Evolutionary conservation across 2,113 vertebrate species (phyloP), one percentile per base, ranked within the genome.

Genomic region (Nyctereutes procyonoides): DNA sequence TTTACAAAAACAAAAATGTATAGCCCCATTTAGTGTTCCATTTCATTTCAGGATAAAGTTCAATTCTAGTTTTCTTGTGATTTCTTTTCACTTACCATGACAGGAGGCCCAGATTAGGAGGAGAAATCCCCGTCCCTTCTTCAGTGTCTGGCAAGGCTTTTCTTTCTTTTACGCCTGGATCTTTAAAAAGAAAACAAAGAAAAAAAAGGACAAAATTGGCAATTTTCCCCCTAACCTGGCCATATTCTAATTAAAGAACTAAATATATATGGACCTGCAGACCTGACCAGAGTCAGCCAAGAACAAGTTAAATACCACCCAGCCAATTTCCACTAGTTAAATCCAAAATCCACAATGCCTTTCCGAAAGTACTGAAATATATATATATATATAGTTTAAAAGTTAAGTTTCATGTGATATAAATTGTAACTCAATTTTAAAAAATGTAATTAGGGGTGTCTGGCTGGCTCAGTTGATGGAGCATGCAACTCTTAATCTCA

Each of bases 21-120:
- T 53, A 17, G 56, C 82, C 60, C 38, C 74, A 81, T 38, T 73
- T 73, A 92, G 38, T 84, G 22, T 77, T 90, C 69, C 62, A 77
- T 8, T 55, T 77, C 74, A 67, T 19, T 90, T 81, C 80, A 80
- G 62, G 22, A 28, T 1, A 62, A 24, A 95, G 63, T 90, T 80
- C 81, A 84, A 88, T 74, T 56, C 71, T 53, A 81, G 48, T 83
- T 71, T 79, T 71, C 51, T 84, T 69, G 51, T 51, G 58, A 94
- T 82, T 73, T 96, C 35, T 74, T 77, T 84, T 8, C 63, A 73
- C 99, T 98, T 97, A 99, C 99, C 99, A 99, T 99, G 99, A 98
- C 98, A 99, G 96, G 97, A 98, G 94, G 96, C 96, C 98, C 98
- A 96, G 97, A 98, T 79, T n/a, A 93, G 96, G 98, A 98, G 98